Base-by-base conservation (phyloP, 2,797 vertebrate genomes). In the Epinephelus coioides region DNA sequence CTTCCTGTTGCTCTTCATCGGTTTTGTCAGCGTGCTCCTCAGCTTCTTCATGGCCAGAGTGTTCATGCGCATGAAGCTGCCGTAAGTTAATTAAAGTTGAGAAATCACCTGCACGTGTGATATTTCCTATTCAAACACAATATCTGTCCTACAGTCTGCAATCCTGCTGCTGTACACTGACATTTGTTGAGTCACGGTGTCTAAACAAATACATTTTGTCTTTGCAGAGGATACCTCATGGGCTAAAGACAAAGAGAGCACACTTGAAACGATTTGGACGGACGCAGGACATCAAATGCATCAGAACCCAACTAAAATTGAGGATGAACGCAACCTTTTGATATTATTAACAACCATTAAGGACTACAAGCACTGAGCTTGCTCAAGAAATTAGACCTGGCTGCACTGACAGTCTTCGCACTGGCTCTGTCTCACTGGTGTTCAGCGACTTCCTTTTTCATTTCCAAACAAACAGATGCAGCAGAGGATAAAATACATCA, bases 21-120 rank as follows among this genome's bases (percentile, higher is more conserved):
- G 98, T 14, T 99, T 99, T 69, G 97, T 99, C 88, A 99, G 98
- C 0, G 98, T 99, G 23, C 96, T 99, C 5, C 94, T 99, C 90
- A 99, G 98, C 91, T 99, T 99, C 94, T 99, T 99, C 95, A 99
- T 99, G 98, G 98, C 98, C 76, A 95, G 98, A 91, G 98, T 99
- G 59, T 99, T 99, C 95, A 99, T 99, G 98, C 97, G 98, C 88
- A 99, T 99, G 98, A 99, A 99, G 89, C 93, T 99, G 86, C 98
- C 98, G 98, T 99, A 96, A 98, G 98, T 30, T 30, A 1, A 30
- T 6, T 6, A 6, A 30, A 30, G 27, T 30, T 30, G 27, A 30
- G 27, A 30, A 30, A 30, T 30, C 7, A 34, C 7, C 34, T 34
- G 34, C 34, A 34, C 34, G 0, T 34, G 34, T 34, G 8, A 34